A percentile compares a stretch with the other conserved stretches of the same genome.
phyloP scores from a whole-genome alignment of 2,113 vertebrate species.

The Coturnix japonica region DNA sequence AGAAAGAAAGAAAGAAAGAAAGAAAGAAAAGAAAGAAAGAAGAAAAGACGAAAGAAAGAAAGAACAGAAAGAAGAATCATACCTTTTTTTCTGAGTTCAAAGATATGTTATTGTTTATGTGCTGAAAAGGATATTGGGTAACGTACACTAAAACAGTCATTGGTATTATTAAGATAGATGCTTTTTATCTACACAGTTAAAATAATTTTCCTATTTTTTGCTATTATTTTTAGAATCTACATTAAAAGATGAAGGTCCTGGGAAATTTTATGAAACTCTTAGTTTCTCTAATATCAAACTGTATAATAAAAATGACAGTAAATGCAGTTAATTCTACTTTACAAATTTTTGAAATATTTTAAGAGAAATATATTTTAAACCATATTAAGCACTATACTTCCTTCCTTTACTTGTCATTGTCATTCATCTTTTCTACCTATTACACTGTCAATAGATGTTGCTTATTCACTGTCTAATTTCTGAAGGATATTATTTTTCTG shows the following conservation, averaged over 20 bases:
- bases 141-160: background rate
- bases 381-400: background rate
- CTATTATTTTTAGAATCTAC: background rate
- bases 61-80: background rate
- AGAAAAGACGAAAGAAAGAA: too few relatives aligned
- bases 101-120: background rate
- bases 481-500: background rate
- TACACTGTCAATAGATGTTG: background rate
- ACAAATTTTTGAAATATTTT: background rate
- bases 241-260: background rate
- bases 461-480: background rate
- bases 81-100: background rate
- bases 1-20: too few relatives aligned
- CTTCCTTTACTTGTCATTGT: background rate
- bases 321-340: background rate
- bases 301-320: background rate
- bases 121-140: background rate
- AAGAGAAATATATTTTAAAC: background rate
- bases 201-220: too few relatives aligned
- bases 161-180: background rate
- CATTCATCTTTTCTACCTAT: background rate
- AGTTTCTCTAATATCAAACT: background rate
- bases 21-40: too few relatives aligned
- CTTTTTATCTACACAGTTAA: too few relatives aligned
- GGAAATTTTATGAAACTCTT: rapidly evolving